These are phyloP conservation scores for Dendrophyllia cribrosa DNA, from an alignment of 64 coral and sea anemone species.

Conservation along the genomic window DNA sequence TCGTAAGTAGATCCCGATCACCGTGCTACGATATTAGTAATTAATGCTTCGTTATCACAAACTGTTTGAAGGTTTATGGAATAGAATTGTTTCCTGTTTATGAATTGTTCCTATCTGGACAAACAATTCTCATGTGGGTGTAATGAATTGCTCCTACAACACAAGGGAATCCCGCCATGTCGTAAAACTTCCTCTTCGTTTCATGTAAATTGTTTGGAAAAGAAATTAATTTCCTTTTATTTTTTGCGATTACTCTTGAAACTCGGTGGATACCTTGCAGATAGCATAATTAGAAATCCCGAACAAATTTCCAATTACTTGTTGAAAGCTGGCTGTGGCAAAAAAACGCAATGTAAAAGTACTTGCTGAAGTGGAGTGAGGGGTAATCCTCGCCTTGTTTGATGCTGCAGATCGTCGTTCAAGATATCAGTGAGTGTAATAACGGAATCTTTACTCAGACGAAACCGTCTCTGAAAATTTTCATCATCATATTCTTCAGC, in stretches of 20 bases:
- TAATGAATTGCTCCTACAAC: not conserved
- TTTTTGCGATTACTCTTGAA: not conserved
- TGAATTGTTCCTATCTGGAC: not conserved
- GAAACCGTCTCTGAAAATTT: too few species aligned
- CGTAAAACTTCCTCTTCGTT: not conserved
- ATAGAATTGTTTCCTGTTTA: not conserved
- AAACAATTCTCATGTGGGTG: not conserved
- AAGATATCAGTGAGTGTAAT: not conserved
- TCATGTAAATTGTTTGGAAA: not conserved
- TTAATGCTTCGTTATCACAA: too few species aligned
- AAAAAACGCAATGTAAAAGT: not conserved
- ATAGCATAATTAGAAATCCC: not conserved
- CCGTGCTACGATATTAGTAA: too few species aligned
- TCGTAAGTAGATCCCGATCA: too few species aligned
- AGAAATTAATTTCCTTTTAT: not conserved
- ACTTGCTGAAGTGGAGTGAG: too few species aligned
- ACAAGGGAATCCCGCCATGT: not conserved
- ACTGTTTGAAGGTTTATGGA: too few species aligned
- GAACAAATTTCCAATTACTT: not conserved
- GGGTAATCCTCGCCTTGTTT: not conserved
- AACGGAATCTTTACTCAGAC: too few species aligned
- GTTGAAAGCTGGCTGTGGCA: conserved; percentile 1
- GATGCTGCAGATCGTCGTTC: not conserved
- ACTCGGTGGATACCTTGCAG: not conserved
- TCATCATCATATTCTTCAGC: too few species aligned